Percentiles rank a stretch among this genome's conserved stretches.
Evolutionary conservation across 2,113 vertebrate species (phyloP).

Genomic region (Opisthocomus hoazin): DNA sequence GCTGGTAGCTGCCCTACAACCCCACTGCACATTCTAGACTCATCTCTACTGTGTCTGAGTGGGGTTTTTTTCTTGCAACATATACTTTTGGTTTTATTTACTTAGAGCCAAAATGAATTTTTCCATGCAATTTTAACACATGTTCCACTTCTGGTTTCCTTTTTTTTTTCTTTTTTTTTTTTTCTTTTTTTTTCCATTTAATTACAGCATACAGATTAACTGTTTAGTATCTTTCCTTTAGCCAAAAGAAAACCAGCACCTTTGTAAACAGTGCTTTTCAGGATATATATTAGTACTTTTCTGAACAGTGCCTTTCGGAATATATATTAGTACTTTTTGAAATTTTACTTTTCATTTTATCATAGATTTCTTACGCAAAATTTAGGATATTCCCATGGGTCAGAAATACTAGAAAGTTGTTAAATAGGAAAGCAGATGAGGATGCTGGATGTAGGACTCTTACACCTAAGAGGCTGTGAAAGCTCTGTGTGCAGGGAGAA

Average conservation of each 20-base stretch:
- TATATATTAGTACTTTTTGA: not conserved
- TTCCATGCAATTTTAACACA: not conserved
- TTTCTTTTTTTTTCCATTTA: not conserved
- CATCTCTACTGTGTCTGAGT: not conserved
- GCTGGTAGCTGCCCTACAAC: not conserved
- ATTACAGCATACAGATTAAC: not conserved
- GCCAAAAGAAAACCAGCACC: not conserved
- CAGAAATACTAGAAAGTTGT: not conserved
- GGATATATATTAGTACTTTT: not conserved
- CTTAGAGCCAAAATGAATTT: not conserved
- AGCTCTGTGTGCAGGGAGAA: not conserved
- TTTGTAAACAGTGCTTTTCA: not conserved
- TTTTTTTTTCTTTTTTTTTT: not conserved
- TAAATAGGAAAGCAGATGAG: not conserved
- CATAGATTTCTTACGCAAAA: not conserved
- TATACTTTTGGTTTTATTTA: not conserved
- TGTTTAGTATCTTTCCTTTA: not conserved
- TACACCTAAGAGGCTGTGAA: not conserved
- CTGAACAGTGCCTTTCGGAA: not conserved
- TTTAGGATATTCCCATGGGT: not conserved
- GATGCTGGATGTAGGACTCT: not conserved
- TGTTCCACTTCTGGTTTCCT: not conserved
- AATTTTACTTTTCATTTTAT: not conserved
- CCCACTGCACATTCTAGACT: not conserved
- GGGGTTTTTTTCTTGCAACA: not conserved